Evolutionary conservation across 1,140 invertebrate genomes (phyloP).

Genomic region (Cataglyphis hispanica): DNA sequence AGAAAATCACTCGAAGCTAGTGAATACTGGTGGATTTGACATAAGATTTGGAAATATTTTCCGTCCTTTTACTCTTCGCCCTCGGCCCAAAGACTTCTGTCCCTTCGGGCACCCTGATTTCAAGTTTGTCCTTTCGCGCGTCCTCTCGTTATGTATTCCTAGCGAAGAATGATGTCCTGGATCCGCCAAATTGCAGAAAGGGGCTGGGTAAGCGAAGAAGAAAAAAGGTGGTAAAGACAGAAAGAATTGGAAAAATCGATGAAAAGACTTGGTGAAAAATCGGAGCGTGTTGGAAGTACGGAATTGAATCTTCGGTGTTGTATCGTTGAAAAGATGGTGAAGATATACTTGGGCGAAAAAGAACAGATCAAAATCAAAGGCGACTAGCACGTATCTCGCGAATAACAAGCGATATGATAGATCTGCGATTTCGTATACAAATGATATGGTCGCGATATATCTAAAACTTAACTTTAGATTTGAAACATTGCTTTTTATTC

Average conservation of each 20-base stretch:
- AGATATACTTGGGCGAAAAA: slow-evolving; percentile 42
- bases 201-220: slow-evolving; percentile 36
- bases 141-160: slow-evolving; percentile 71
- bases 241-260: slow-evolving; percentile 67
- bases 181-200: slow-evolving; percentile 57
- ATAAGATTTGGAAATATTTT: slow-evolving; percentile 55
- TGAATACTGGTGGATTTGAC: slow-evolving; percentile 8
- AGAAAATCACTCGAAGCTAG: slow-evolving; percentile 17
- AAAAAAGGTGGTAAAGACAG: slow-evolving; percentile 49
- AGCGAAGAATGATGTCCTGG: slow-evolving; percentile 44
- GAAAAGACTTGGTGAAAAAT: slow-evolving; percentile 80
- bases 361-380: slow-evolving; percentile 68
- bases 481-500: too few relatives aligned
- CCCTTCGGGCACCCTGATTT: slow-evolving; percentile 55
- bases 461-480: background rate
- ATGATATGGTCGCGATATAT: background rate
- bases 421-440: slow-evolving; percentile 37
- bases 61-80: slow-evolving; percentile 26
- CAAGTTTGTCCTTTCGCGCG: slow-evolving; percentile 68
- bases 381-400: slow-evolving; percentile 51
- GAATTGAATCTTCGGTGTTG: slow-evolving; percentile 80
- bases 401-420: slow-evolving; percentile 19
- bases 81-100: slow-evolving; percentile 56
- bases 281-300: slow-evolving; percentile 73
- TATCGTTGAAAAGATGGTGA: slow-evolving; percentile 52